Percentiles rank a stretch among this genome's conserved stretches.
Evolutionary conservation across 2,888 invertebrate species (phyloP).

Genomic region (Acrobasis suavella): DNA sequence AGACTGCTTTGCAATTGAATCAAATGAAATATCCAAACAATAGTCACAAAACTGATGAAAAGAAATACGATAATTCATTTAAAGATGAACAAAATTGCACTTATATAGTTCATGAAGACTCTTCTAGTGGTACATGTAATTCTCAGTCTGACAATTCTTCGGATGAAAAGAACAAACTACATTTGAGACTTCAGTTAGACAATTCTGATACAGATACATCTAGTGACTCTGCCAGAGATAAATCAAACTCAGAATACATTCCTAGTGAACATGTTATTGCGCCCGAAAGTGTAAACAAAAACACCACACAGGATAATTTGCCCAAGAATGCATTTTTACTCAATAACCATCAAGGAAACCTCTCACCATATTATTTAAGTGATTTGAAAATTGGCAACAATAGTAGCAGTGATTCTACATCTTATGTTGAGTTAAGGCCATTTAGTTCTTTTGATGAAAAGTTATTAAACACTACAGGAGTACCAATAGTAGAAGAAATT

Average conservation of each 20-base stretch:
- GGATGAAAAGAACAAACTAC: conserved; percentile 73
- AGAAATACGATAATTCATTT: conserved; percentile 41
- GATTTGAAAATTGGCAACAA: conserved; percentile 51
- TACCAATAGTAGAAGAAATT: conserved; percentile 47
- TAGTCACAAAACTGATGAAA: conserved; percentile 37
- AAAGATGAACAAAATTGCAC: conserved; percentile 71
- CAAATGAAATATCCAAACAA: conserved; percentile 47
- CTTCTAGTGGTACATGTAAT: conserved; percentile 63
- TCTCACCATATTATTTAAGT: conserved; percentile 35
- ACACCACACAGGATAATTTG: conserved; percentile 27
- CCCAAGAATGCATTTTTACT: conserved; percentile 31
- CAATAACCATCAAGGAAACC: conserved; percentile 23
- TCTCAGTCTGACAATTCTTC: conserved; percentile 74
- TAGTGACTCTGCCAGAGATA: conserved; percentile 67
- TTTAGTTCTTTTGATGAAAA: conserved; percentile 58
- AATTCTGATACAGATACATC: conserved; percentile 78
- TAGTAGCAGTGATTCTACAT: conserved; percentile 72
- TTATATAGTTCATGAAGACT: conserved; percentile 73
- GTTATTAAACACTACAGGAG: conserved; percentile 58
- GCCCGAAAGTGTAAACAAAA: conserved; percentile 32
- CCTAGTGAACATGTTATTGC: conserved; percentile 61
- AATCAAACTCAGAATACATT: conserved; percentile 72
- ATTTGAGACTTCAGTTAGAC: conserved; percentile 65
- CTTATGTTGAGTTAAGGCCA: conserved; percentile 69
- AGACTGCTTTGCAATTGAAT: conserved; percentile 48